Evolutionary conservation across 2,888 invertebrate genomes (phyloP), one percentile per base, ranked within the genome.

Genomic region (Trisateles emortualis): DNA sequence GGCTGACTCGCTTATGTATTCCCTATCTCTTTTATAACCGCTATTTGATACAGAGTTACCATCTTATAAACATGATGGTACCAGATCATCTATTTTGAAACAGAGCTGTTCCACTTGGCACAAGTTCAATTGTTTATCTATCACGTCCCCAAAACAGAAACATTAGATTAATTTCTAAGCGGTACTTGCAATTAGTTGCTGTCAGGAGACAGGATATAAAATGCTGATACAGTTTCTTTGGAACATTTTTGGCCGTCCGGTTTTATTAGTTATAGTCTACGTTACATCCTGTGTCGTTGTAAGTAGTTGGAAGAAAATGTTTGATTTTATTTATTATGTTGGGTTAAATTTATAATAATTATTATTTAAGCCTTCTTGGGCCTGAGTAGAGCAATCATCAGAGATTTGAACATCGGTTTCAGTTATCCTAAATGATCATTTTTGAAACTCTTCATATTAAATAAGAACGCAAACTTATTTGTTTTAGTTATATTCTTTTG

Each of bases 121-220:
- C 43, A 10, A n/a, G 14, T 19, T 57, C 68, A 64, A 61, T 69
- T 60, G 63, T 63, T 68, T 69, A 64, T 69, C 59, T 58, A 52
- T 56, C 40, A 45, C 47, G 68, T 61, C 64, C 55, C 64, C 53
- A 52, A 38, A 56, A 13, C 39, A 52, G 54, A 49, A 17, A 40
- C 53, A 22, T 45, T 19, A 42, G 38, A 61, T 64, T 67, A 53
- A 59, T 64, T 50, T 38, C 13, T 29, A 29, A 50, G 48, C 35
- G 9, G 24, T 47, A 36, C 16, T 46, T 41, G 33, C 26, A 45
- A 29, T 46, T 45, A 36, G 29, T 52, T 41, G 29, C 41, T 30
- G 41, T 30, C 35, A 13, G 17, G 11, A 30, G 36, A 30, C 50
- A 50, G 50, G 43, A 51, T 33, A 39, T 44, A 36, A 36, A 35